phyloP scores from a whole-genome alignment of 92 coral and sea anemone species.

The Zoanthus solanderi region DNA sequence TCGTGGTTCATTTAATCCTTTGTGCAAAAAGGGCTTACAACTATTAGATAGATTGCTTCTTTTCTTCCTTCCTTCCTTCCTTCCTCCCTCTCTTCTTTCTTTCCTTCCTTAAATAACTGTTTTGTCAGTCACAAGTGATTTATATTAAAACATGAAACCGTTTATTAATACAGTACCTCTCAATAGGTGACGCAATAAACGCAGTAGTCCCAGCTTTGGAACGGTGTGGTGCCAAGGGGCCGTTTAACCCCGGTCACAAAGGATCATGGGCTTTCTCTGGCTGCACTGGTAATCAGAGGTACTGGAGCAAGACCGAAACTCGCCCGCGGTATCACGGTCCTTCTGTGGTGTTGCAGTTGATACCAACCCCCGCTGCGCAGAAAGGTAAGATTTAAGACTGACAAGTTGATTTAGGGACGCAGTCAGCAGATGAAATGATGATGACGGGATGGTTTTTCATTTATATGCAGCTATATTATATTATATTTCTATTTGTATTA shows the following conservation, averaged over 20 bases:
- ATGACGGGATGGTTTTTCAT: no score
- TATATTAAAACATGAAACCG: no score
- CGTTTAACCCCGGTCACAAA: constrained; percentile 80
- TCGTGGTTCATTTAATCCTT: no score
- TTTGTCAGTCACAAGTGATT: not conserved
- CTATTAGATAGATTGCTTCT: no score
- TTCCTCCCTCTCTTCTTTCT: not conserved
- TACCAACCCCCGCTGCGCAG: constrained; percentile 96
- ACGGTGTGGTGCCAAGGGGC: constrained; percentile 86
- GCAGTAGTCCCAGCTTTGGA: constrained; percentile 85
- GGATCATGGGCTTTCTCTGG: constrained; percentile 95
- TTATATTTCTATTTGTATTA: no score
- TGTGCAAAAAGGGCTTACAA: no score
- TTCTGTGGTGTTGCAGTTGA: constrained; percentile 85
- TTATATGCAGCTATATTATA: no score
- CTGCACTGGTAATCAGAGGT: constrained; percentile 84
- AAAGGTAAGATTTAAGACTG: constrained; percentile 68
- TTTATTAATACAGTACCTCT: not conserved
- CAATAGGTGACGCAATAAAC: constrained; percentile 77
- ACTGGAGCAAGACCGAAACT: constrained; percentile 85
- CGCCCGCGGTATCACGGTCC: constrained; percentile 97
- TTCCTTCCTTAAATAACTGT: not conserved
- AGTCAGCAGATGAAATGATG: no score
- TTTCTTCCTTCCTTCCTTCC: no score
- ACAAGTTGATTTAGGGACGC: not conserved